phyloP scores from a whole-genome alignment of 2,113 vertebrate species.

The Anguilla rostrata region DNA sequence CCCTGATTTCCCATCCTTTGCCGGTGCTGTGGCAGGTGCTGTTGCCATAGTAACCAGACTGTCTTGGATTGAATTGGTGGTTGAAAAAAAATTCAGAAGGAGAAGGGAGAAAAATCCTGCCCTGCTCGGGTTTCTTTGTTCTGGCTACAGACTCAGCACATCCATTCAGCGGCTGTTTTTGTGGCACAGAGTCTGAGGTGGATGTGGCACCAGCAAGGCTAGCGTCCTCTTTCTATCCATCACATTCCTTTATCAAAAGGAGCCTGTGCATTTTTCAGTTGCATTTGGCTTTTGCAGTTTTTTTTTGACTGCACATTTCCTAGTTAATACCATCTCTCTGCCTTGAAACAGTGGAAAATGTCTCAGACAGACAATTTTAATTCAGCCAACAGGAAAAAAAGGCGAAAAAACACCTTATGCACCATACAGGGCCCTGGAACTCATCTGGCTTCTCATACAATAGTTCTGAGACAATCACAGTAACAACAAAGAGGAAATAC shows the following conservation, averaged over 20 bases:
- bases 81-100: constrained; percentile 31
- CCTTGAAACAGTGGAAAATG: not conserved
- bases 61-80: constrained; percentile 43
- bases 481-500: not conserved
- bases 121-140: constrained; percentile 50
- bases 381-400: not conserved
- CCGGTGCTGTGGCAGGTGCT: constrained; percentile 30
- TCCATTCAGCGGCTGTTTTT: constrained; percentile 45
- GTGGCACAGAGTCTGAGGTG: not conserved
- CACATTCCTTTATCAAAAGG: not conserved
- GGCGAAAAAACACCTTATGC: not conserved
- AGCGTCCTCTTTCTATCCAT: not conserved
- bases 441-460: not conserved
- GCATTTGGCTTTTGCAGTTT: not conserved
- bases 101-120: constrained; percentile 12
- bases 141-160: constrained; percentile 33
- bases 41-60: constrained; percentile 55
- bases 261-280: not conserved
- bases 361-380: not conserved
- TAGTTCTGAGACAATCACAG: not conserved
- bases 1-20: constrained; percentile 23
- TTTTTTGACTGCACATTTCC: not conserved
- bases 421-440: not conserved
- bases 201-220: not conserved
- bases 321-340: not conserved